Conservation (phyloP, 2,888 invertebrate genomes). For the Achlya flavicornis region DNA sequence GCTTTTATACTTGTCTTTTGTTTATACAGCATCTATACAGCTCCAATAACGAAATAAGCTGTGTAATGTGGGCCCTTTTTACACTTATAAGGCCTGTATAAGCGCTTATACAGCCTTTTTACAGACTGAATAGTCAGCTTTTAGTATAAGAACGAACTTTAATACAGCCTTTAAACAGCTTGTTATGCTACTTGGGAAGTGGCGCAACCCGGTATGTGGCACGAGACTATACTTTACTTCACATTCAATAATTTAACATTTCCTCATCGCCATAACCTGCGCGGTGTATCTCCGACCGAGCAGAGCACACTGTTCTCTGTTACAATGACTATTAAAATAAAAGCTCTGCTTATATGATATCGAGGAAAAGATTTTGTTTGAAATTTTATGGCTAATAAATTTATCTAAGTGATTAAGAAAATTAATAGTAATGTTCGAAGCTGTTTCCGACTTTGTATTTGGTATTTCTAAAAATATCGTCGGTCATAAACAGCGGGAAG, state of each 20-base stretch:
- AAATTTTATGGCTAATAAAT: background rate
- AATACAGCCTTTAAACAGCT: too few relatives aligned
- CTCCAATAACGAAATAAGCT: too few relatives aligned
- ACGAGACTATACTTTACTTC: conserved; percentile 1
- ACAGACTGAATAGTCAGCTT: too few relatives aligned
- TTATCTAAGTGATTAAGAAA: background rate
- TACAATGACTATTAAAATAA: conserved; percentile 1
- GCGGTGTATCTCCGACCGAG: background rate
- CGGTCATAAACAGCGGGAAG: background rate
- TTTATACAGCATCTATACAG: too few relatives aligned
- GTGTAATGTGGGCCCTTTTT: too few relatives aligned
- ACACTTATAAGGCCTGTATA: too few relatives aligned
- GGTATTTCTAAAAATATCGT: background rate
- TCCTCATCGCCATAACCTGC: conserved; percentile 22
- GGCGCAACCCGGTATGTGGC: background rate
- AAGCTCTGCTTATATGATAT: background rate
- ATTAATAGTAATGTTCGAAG: background rate
- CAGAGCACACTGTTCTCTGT: background rate
- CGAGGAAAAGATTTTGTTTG: background rate
- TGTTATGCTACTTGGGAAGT: too few relatives aligned
- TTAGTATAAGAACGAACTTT: too few relatives aligned
- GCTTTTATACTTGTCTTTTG: too few relatives aligned
- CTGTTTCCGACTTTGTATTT: background rate
- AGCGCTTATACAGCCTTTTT: too few relatives aligned
- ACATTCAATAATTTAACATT: conserved; percentile 28